Percentiles rank a stretch among this genome's conserved stretches.
Evolutionary conservation across 2,888 invertebrate species (phyloP).

Genomic region (Xanthia togata): DNA sequence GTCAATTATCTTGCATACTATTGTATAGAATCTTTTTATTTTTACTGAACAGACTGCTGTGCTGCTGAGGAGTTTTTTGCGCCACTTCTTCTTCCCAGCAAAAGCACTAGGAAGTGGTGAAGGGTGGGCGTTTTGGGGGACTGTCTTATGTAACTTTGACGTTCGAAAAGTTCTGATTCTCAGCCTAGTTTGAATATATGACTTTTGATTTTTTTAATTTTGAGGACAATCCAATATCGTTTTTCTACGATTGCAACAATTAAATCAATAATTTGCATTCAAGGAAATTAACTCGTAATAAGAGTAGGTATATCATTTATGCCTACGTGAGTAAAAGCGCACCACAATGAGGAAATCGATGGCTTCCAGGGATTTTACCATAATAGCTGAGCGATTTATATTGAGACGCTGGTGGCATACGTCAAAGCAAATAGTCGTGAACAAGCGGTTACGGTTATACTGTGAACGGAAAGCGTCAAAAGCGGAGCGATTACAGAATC

Average conservation of each 20-base stretch:
- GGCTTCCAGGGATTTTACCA: slow-evolving; percentile 32
- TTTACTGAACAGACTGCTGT: too few relatives aligned
- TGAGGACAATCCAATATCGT: not conserved
- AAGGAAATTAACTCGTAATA: slow-evolving; percentile 36
- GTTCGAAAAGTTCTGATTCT: too few relatives aligned
- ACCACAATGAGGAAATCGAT: slow-evolving; percentile 40
- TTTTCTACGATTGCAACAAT: not conserved
- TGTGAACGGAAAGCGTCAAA: slow-evolving; percentile 11
- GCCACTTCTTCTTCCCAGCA: too few relatives aligned
- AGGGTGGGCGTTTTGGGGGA: too few relatives aligned
- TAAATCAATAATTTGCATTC: slow-evolving; percentile 9
- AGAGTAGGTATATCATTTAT: slow-evolving; percentile 19
- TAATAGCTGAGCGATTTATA: slow-evolving; percentile 52
- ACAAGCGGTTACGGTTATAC: not conserved
- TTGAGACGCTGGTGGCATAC: slow-evolving; percentile 35
- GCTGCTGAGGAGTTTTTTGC: too few relatives aligned
- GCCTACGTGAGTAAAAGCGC: slow-evolving; percentile 38
- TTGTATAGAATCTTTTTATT: too few relatives aligned
- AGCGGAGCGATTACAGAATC: not conserved
- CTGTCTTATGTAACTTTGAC: too few relatives aligned
- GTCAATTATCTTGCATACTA: too few relatives aligned
- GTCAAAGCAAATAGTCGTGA: slow-evolving; percentile 50
- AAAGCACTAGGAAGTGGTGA: too few relatives aligned
- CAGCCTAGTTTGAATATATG: too few relatives aligned
- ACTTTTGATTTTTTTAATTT: too few relatives aligned